Evolutionary conservation across 2,888 invertebrate genomes (phyloP), one percentile per base, ranked within the genome.

Genomic region (Digitonthophagus gazella): DNA sequence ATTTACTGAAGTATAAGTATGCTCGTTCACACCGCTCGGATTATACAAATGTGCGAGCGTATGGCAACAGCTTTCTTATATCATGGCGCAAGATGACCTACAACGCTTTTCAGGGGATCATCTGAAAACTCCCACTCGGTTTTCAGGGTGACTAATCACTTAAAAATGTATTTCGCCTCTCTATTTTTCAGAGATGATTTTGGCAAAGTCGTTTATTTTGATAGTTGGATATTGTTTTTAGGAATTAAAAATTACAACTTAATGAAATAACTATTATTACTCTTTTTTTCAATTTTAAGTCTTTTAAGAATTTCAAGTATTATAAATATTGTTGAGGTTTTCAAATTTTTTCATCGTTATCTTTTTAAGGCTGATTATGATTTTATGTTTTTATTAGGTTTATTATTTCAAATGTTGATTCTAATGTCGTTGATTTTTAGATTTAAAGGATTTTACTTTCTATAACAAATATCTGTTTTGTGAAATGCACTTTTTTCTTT

Each of bases 21-120:
- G 18, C 19, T 20, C 18, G 18, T 61, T 61, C 61, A n/a, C 19
- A n/a, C 14, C 14, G 5, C 58, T 22, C 20, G 22, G 11, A 58
- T 56, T 19, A 19, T 66, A 57, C 20, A 58, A 54, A 56, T 19
- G 56, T 56, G 56, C 57, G 6, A 20, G 15, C 61, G 67, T 65
- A 65, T 58, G 67, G 67, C 65, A 19, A 44, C 28, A n/a, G 70
- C 61, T 61, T 65, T 70, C 70, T 70, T 70, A 70, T 70, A 70
- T 67, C 67, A 65, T 61, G 57, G 28, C 65, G 65, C 56, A 58
- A 65, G 67, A 65, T 67, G 58, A 20, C 58, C 70, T 67, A 65
- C 67, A 63, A 65, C 28, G 28, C 28, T 44, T 20, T 19, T 61
- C 61, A 19, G 16, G 61, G 61, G 61, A 19, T 61, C 61, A 61